Evolutionary conservation across 2,888 invertebrate species (phyloP).

Genomic region (Drosophila austrosaltans): DNA sequence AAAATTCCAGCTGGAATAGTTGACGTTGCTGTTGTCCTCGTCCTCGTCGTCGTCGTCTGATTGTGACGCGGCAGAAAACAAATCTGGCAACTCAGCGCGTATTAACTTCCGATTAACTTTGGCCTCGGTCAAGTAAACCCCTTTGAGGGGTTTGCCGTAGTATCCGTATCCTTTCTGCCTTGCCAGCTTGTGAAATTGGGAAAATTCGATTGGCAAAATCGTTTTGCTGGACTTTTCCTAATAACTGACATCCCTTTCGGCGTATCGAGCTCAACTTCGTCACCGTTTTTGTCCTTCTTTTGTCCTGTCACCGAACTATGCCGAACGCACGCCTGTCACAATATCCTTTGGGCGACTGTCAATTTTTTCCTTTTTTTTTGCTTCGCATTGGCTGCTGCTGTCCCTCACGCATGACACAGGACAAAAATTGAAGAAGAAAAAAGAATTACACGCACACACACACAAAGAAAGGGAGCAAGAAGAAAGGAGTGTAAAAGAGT

Average conservation of each 20-base stretch:
- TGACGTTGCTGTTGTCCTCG: constrained; percentile 20
- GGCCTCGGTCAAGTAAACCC: constrained; percentile 72
- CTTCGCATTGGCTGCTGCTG: constrained; percentile 46
- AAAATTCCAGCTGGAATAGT: constrained; percentile 79
- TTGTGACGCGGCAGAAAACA: constrained; percentile 54
- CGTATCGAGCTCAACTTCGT: constrained; percentile 26
- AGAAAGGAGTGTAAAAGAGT: constrained; percentile 32
- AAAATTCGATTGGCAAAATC: constrained; percentile 78
- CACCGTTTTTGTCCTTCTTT: constrained; percentile 29
- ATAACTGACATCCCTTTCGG: constrained; percentile 65
- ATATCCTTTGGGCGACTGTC: constrained; percentile 77
- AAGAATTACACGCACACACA: constrained; percentile 11
- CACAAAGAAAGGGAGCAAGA: not conserved
- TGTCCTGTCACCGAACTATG: constrained; percentile 67
- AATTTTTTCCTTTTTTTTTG: constrained; percentile 45
- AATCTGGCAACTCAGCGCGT: constrained; percentile 81
- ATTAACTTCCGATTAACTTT: constrained; percentile 84
- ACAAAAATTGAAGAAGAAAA: constrained; percentile 36
- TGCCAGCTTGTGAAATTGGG: constrained; percentile 70
- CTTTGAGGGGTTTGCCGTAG: constrained; percentile 37
- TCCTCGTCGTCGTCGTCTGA: constrained; percentile 9
- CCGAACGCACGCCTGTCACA: constrained; percentile 71
- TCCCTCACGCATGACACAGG: constrained; percentile 65
- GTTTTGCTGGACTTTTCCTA: constrained; percentile 70
- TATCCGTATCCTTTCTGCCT: constrained; percentile 25